Evolutionary conservation across 2,797 vertebrate species (phyloP), one percentile per base, ranked within the genome.

Genomic region (Serranus cabrilla): DNA sequence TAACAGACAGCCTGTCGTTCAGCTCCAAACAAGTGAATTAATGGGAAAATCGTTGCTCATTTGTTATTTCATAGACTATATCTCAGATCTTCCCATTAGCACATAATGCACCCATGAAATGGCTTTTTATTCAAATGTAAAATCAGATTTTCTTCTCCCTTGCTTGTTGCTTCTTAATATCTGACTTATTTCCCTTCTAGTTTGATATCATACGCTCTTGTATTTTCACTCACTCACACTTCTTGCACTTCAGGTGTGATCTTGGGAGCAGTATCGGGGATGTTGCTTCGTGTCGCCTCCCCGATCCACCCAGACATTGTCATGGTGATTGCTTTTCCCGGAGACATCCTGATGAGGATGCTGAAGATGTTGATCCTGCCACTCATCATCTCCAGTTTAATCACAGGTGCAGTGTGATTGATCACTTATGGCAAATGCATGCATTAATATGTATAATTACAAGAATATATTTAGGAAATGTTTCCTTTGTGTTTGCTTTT

Each of bases 301-400:
- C 98, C 97, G 11, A 95, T 99, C 85, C 96, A 98, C 82, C 97
- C 97, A 4, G 97, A 99, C 61, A 95, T 99, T 47, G 74, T 99
- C 83, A 99, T 99, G 98, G 91, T 99, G 87, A 99, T 99, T 86
- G 94, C 97, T 78, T 99, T 99, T 88, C 98, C 98, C 0, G 98
- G 98, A 92, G 98, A 99, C 77, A 99, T 99, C 82, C 96, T 99
- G 76, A 99, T 99, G 98, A 95, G 98, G 93, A 98, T 99, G 98
- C 92, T 99, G 77, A 99, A 99, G 94, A 99, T 99, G 98, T 93
- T 99, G 88, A 99, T 99, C 82, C 96, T 99, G 63, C 98, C 98
- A 60, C 95, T 99, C 63, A 99, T 99, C 93, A 99, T 99, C 91
- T 99, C 98, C 91, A 99, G 98, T 94, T 96, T 99, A 94, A 99